phyloP scores from a whole-genome alignment of 2,888 invertebrate species.

The Diplolepis rosae region DNA sequence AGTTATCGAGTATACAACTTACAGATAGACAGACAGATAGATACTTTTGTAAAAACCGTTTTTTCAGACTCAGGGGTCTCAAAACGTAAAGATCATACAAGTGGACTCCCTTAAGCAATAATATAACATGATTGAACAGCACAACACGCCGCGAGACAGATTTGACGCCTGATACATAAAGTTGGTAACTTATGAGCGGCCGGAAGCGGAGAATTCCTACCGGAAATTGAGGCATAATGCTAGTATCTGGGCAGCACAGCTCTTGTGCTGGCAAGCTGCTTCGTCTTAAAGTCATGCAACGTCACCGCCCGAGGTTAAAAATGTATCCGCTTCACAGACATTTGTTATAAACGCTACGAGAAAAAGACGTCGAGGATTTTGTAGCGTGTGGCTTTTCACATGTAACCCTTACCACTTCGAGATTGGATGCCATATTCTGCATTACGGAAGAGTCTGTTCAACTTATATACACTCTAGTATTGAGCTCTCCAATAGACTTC shows the following conservation, averaged over 20 bases:
- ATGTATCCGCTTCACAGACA: background rate
- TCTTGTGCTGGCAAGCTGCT: slow-evolving; percentile 30
- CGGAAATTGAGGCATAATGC: slow-evolving; percentile 50
- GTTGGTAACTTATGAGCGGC: slow-evolving; percentile 33
- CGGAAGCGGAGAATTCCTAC: slow-evolving; percentile 36
- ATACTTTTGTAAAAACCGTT: too few species aligned
- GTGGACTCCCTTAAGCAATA: too few species aligned
- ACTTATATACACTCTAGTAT: slow-evolving; percentile 16
- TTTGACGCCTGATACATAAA: background rate
- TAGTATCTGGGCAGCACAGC: slow-evolving; percentile 43
- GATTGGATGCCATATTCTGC: slow-evolving; percentile 3
- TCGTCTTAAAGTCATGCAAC: slow-evolving; percentile 2
- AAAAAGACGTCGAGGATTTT: slow-evolving; percentile 3
- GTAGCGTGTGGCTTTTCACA: background rate
- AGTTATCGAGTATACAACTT: too few species aligned
- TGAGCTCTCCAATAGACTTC: slow-evolving; percentile 3
- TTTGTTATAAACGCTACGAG: slow-evolving; percentile 1
- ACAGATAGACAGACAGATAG: too few species aligned
- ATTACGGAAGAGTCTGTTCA: background rate
- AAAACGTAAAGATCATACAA: too few species aligned
- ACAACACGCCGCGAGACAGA: background rate
- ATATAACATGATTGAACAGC: background rate
- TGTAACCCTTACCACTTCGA: background rate
- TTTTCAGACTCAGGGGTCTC: too few species aligned
- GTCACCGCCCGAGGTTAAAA: background rate